Evolutionary conservation across 2,888 invertebrate species (phyloP).

Genomic region (Caenorhabditis wallacei): DNA sequence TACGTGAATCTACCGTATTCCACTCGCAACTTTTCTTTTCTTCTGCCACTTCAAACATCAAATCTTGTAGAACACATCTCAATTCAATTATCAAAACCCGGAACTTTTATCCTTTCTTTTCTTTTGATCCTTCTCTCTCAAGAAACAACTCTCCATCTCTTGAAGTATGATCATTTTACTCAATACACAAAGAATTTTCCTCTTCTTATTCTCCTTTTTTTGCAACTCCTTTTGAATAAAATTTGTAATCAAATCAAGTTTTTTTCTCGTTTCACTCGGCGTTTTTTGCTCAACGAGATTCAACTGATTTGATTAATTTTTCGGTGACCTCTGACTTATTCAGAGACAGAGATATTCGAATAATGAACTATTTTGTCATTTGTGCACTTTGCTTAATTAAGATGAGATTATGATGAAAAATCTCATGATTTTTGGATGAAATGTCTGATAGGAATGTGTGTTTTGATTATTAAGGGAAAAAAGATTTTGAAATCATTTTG

Average conservation of each 20-base stretch:
- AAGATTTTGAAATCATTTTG: neutral
- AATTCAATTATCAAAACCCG: conserved; percentile 16
- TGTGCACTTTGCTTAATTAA: conserved; percentile 33
- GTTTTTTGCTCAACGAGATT: conserved; percentile 14
- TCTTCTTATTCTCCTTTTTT: conserved; percentile 22
- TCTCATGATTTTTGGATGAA: conserved; percentile 12
- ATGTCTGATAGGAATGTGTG: conserved; percentile 1
- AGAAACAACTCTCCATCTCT: conserved; percentile 3
- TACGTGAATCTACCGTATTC: too few species aligned
- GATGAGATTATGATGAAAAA: conserved; percentile 9
- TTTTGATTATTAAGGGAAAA: conserved; percentile 13
- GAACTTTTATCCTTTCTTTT: conserved; percentile 13
- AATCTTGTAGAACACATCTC: conserved; percentile 11
- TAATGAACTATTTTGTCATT: conserved; percentile 11
- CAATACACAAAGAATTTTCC: conserved; percentile 17
- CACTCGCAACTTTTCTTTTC: too few species aligned
- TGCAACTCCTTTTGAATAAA: conserved; percentile 34
- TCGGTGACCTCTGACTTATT: neutral
- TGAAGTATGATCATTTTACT: conserved; percentile 19
- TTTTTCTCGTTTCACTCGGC: neutral
- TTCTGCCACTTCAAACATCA: conserved; percentile 1
- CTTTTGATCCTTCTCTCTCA: conserved; percentile 4
- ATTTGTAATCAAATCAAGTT: conserved; percentile 37
- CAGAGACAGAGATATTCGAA: neutral
- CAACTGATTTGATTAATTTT: conserved; percentile 9